A percentile compares a stretch with the other conserved stretches of the same genome.
phyloP scores from a whole-genome alignment of 1,140 invertebrate species.

The Mactra quadrangularis region DNA sequence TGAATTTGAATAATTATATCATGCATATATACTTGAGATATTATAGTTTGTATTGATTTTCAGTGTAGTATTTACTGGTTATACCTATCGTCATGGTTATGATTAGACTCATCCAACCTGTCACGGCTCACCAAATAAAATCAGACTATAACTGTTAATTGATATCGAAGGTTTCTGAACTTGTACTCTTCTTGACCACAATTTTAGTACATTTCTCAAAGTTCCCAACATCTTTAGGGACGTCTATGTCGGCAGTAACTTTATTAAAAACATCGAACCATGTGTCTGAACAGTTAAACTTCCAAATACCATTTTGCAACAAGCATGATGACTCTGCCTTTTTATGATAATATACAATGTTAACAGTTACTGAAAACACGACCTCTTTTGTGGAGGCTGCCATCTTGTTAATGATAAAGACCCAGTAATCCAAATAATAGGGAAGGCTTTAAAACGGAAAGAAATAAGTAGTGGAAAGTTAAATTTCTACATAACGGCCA shows the following conservation, averaged over 20 bases:
- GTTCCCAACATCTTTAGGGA: not conserved
- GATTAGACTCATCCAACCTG: too few relatives aligned
- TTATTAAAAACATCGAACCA: slow-evolving; percentile 3
- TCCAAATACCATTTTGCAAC: not conserved
- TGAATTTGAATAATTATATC: too few relatives aligned
- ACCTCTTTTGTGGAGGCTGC: not conserved
- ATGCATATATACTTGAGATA: too few relatives aligned
- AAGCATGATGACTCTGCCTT: not conserved
- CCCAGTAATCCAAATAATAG: not conserved
- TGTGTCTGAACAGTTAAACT: not conserved
- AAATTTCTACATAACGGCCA: too few relatives aligned
- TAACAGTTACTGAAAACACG: too few relatives aligned
- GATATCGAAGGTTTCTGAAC: not conserved
- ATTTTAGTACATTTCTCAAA: not conserved
- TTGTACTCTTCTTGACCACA: not conserved
- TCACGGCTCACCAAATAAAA: too few relatives aligned
- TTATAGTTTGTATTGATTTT: too few relatives aligned
- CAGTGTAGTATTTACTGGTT: too few relatives aligned
- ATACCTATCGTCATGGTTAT: too few relatives aligned
- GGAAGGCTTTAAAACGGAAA: not conserved
- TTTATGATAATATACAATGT: not conserved
- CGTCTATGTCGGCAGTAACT: not conserved
- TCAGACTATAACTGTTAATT: too few relatives aligned
- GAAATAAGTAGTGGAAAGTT: not conserved
- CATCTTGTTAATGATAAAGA: not conserved